Percentiles rank a stretch among this genome's conserved stretches.
These are phyloP conservation scores for Leiothrix lutea DNA, from an alignment of 2,113 vertebrate genomes.

Conservation along the genomic window DNA sequence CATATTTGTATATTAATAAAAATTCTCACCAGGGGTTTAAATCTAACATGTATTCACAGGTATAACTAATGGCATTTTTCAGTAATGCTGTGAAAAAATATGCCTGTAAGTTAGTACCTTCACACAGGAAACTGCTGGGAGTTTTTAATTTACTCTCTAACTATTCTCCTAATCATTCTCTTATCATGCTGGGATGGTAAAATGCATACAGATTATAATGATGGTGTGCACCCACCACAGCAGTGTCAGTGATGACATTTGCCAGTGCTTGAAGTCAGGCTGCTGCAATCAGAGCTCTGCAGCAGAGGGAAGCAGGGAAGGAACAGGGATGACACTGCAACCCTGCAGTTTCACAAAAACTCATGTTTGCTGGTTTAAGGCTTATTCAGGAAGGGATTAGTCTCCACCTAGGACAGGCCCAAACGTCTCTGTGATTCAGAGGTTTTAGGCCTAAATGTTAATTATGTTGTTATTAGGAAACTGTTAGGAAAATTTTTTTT, in stretches of 20 bases:
- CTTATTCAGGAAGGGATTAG: not conserved
- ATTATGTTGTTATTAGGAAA: not conserved
- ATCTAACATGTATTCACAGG: slow-evolving; percentile 57
- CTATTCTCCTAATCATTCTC: slow-evolving; percentile 53
- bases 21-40: slow-evolving; percentile 66
- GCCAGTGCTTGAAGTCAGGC: not conserved
- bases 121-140: slow-evolving; percentile 53
- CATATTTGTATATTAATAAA: slow-evolving; percentile 70
- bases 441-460: not conserved
- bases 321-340: not conserved
- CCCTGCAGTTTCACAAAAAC: not conserved
- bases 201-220: slow-evolving; percentile 48
- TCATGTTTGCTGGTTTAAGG: not conserved
- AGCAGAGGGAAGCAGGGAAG: not conserved
- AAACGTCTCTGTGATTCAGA: not conserved
- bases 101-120: slow-evolving; percentile 45
- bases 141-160: slow-evolving; percentile 68
- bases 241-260: slow-evolving; percentile 38
- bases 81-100: slow-evolving; percentile 33
- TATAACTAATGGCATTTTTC: slow-evolving; percentile 58
- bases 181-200: slow-evolving; percentile 49
- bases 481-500: not conserved
- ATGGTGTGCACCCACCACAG: slow-evolving; percentile 10
- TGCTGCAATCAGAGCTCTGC: not conserved
- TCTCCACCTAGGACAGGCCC: not conserved